Evolutionary conservation across 1,140 invertebrate genomes (phyloP), one percentile per base, ranked within the genome.

Genomic region (Drosophila teissieri): DNA sequence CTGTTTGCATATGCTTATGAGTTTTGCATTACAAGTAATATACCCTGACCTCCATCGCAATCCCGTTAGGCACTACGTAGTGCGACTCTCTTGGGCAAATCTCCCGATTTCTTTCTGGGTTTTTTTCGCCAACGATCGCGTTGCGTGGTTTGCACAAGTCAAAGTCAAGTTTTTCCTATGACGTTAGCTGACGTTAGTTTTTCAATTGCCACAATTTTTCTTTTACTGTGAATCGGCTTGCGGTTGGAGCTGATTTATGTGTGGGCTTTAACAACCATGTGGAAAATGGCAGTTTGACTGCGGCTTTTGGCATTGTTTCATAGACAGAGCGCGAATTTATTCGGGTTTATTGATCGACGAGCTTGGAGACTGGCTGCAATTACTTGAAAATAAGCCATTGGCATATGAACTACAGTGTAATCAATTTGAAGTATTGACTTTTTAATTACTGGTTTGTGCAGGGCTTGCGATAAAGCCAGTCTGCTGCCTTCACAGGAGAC

Each of bases 161-260:
- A 68, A 68, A 65, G 19, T 68, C 51, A 75, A 76, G 73, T 77
- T 77, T 31, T 77, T 24, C 73, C 73, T 76, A 34, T 76, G 73
- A 60, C 73, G 61, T 11, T 37, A 31, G 17, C 11, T 34, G 51
- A 27, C 19, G 19, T 24, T 24, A 4, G 22, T 17, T n/a, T 40
- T 17, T 6, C 2, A 40, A 24, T 42, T 15, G 15, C 42, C 34
- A 45, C 22, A 37, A 14, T 40, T 60, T 77, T 77, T 76, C 51
- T 53, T 60, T 42, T 27, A 36, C 24, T 11, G 40, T 57, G 53
- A 73, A 36, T 67, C 62, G 67, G 46, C 53, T 40, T 67, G 61
- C 45, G 69, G 54, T 39, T 57, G 17, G 19, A 14, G 15, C 11
- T 37, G 55, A 37, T 45, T 49, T 27, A 53, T 51, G 10, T 15